Evolutionary conservation across 2,888 invertebrate species (phyloP).

Genomic region (Leucoptera coffeella): DNA sequence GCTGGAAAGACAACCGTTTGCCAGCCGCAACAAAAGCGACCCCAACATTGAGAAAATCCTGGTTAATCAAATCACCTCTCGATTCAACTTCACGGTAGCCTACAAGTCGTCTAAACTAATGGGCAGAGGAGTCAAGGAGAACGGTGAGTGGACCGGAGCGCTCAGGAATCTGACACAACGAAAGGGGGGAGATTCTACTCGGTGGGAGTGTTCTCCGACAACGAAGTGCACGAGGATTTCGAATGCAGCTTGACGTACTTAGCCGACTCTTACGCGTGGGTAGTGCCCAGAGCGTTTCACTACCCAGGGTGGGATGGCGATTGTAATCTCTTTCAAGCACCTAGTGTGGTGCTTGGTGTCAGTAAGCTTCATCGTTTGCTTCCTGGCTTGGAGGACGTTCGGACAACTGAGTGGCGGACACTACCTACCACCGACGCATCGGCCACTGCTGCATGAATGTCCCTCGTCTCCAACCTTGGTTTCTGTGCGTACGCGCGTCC

Average conservation of each 20-base stretch:
- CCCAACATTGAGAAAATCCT: conserved; percentile 36
- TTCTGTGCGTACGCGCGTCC: conserved; percentile 42
- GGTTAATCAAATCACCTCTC: conserved; percentile 19
- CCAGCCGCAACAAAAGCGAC: conserved; percentile 22
- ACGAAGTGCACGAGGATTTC: conserved; percentile 49
- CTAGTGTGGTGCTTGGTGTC: conserved; percentile 43
- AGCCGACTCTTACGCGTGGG: conserved; percentile 52
- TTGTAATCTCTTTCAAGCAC: conserved; percentile 41
- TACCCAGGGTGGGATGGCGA: conserved; percentile 46
- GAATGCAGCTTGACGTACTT: conserved; percentile 47
- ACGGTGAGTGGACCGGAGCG: conserved; percentile 43
- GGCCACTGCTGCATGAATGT: conserved; percentile 42
- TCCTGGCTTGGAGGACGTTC: conserved; percentile 35
- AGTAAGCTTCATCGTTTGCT: conserved; percentile 29
- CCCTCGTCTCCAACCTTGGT: conserved; percentile 38
- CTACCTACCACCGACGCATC: conserved; percentile 22
- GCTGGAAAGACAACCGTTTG: conserved; percentile 41
- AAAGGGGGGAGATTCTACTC: conserved; percentile 43
- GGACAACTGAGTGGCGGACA: conserved; percentile 32
- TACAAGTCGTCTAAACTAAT: conserved; percentile 21
- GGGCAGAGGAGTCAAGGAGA: conserved; percentile 37
- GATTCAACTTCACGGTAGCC: conserved; percentile 20
- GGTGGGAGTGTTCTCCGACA: conserved; percentile 57
- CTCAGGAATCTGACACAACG: conserved; percentile 27
- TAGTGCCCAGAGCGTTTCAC: conserved; percentile 41